Evolutionary conservation across 2,113 vertebrate species (phyloP).

Genomic region (Xenopus borealis): DNA sequence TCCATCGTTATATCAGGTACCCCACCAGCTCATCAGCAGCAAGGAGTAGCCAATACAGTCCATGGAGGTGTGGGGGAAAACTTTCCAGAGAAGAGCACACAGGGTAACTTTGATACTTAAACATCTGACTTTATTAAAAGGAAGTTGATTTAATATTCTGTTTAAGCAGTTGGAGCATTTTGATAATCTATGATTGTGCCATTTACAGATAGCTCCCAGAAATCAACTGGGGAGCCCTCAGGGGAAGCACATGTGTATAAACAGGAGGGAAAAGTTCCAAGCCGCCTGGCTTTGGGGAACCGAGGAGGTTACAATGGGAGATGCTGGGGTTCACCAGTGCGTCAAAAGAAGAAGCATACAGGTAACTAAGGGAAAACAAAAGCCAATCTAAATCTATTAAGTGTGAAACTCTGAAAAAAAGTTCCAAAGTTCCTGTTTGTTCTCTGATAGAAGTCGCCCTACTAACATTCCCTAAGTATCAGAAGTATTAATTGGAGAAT

Average conservation of each 20-base stretch:
- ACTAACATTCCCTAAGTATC: too few species aligned
- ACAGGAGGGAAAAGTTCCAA: conserved; percentile 89
- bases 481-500: too few species aligned
- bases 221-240: conserved; percentile 75
- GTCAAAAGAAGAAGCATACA: conserved; percentile 97
- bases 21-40: conserved; percentile 63
- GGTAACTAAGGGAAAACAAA: conserved; percentile 53
- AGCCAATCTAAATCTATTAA: too few species aligned
- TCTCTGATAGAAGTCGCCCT: too few species aligned
- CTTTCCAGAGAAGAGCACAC: conserved; percentile 68
- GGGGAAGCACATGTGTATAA: conserved; percentile 78
- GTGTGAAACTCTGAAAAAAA: too few species aligned
- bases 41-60: conserved; percentile 65
- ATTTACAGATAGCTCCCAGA: conserved; percentile 74
- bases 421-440: too few species aligned
- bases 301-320: conserved; percentile 90
- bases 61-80: conserved; percentile 75
- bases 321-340: conserved; percentile 95
- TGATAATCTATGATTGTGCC: conserved; percentile 15
- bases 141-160: background rate
- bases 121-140: too few species aligned
- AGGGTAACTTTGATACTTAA: conserved; percentile 55
- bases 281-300: conserved; percentile 86
- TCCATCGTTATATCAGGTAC: conserved; percentile 66
- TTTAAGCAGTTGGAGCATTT: background rate